Conservation (phyloP, 2,113 vertebrate species). For the Epinephelus lanceolatus region DNA sequence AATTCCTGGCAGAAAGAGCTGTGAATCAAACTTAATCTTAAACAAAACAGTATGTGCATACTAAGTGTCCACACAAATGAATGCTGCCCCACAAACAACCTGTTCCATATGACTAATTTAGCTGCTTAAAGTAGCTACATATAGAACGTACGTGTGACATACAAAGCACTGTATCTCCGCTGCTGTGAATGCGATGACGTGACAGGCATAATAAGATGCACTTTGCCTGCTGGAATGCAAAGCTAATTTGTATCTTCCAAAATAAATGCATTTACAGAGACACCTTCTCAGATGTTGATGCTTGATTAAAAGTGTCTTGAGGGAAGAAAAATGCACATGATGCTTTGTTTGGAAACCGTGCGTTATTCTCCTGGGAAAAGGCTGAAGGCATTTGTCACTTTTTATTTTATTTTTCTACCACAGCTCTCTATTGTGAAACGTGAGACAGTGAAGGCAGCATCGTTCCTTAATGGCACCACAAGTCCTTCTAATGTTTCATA, state of each 20-base stretch:
- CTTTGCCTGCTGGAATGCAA: background rate
- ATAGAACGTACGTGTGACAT: background rate
- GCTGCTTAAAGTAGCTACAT: background rate
- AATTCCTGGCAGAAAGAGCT: background rate
- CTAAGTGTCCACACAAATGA: background rate
- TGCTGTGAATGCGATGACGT: background rate
- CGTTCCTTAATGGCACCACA: slow-evolving; percentile 58
- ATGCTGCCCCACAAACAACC: background rate
- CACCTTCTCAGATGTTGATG: slow-evolving; percentile 48
- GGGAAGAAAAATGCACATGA: slow-evolving; percentile 45
- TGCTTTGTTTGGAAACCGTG: slow-evolving; percentile 62
- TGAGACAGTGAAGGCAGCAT: slow-evolving; percentile 57
- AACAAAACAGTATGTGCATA: background rate
- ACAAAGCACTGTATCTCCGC: background rate
- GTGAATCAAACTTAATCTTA: background rate
- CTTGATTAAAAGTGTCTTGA: slow-evolving; percentile 56
- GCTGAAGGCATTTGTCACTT: slow-evolving; percentile 53
- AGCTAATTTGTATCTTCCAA: slow-evolving; percentile 10
- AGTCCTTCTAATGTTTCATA: slow-evolving; percentile 62
- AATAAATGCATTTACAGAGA: slow-evolving; percentile 50
- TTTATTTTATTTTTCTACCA: slow-evolving; percentile 24
- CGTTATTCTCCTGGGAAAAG: slow-evolving; percentile 53
- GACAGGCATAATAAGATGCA: background rate
- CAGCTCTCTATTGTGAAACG: slow-evolving; percentile 54
- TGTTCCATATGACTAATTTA: background rate